Evolutionary conservation across 2,797 vertebrate species (phyloP).

Genomic region (Myripristis jacobus): DNA sequence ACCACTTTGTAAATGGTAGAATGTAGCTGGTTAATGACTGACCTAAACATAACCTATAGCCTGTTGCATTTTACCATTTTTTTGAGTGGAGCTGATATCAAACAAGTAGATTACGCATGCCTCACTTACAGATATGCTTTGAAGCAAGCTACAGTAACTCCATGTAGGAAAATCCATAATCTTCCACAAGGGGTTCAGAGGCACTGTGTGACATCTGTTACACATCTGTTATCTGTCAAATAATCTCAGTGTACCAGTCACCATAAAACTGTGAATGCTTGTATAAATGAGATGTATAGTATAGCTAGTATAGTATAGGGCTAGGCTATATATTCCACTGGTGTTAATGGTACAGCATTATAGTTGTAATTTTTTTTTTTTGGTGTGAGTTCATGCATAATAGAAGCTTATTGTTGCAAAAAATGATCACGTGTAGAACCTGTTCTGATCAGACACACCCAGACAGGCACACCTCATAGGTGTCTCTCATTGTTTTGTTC

Average conservation of each 20-base stretch:
- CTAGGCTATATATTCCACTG: background rate
- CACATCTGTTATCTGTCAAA: too few relatives aligned
- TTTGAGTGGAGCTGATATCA: too few relatives aligned
- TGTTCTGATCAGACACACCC: constrained; percentile 65
- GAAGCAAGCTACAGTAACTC: background rate
- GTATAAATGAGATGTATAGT: background rate
- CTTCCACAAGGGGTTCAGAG: background rate
- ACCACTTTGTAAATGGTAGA: too few relatives aligned
- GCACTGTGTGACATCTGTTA: constrained; percentile 1
- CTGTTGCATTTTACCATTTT: too few relatives aligned
- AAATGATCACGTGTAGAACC: constrained; percentile 42
- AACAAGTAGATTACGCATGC: background rate
- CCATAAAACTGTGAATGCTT: background rate
- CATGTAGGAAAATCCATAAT: background rate
- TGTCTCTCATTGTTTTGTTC: constrained; percentile 31
- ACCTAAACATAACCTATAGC: too few relatives aligned
- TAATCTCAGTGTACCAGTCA: background rate
- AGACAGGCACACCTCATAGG: constrained; percentile 41
- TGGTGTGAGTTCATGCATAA: background rate
- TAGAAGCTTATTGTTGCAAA: constrained; percentile 20
- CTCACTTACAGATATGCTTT: background rate
- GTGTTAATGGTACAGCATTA: background rate
- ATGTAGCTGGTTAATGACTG: too few relatives aligned
- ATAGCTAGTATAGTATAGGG: too few relatives aligned
- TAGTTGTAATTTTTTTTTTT: background rate